Base-by-base conservation (phyloP, 2,113 vertebrate species). In the Neofelis nebulosa region DNA sequence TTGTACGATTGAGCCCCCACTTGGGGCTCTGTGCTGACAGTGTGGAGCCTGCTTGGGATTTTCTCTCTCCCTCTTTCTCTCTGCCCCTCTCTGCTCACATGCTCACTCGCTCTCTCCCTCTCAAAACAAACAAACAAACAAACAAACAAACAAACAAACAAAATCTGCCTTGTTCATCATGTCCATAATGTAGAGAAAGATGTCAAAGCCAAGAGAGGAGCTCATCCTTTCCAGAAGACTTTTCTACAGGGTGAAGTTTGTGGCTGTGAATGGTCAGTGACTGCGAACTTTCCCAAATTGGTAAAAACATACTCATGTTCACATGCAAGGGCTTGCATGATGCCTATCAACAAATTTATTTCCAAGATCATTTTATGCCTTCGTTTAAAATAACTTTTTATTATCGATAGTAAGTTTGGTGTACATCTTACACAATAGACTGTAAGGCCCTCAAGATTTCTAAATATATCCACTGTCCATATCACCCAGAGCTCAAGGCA, bases 321-420 rank as follows among this genome's bases (percentile, higher is more conserved):
- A 31, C 1, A 3, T 18, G 31, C n/a, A 85, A 85, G 21, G 6
- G 8, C 48, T 55, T n/a, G 25, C 15, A 57, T 84, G 23, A 76
- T 16, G 38, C 68, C 45, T 95, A 16, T 81, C 33, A 76, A 65
- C 63, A 65, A 85, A 69, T 69, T 91, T 81, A 82, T 91, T 97
- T 57, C 68, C 48, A 92, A 55, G 50, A 50, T 82, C 19, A 52
- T 84, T 88, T 91, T 83, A 61, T 61, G 38, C 18, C 57, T 61
- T 80, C 21, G 29, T 92, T 81, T 86, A 88, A 93, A 88, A 57
- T 89, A 68, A 76, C 12, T 38, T 79, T 91, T 82, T 66, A 66
- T 65, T 79, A 50, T 63, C 78, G 16, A 66, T 61, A 78, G 48
- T 38, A 78, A 94, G 73, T 94, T 74, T 78, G 31, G 61, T 83